phyloP scores from a whole-genome alignment of 2,888 invertebrate genomes.

The Tiphia femorata region DNA sequence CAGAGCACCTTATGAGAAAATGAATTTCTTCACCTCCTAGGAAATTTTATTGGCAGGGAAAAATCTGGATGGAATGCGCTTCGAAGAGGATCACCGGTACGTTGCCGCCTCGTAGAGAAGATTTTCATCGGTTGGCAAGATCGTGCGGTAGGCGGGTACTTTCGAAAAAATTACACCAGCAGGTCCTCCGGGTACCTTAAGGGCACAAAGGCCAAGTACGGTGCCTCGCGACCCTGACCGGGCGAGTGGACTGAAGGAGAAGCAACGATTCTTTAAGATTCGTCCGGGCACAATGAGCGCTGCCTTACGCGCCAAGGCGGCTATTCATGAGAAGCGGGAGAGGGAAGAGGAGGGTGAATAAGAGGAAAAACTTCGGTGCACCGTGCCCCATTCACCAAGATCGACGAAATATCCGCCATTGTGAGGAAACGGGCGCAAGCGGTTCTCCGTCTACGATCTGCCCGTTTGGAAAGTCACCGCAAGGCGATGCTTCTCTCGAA shows the following conservation, averaged over 20 bases:
- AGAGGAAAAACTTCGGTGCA: conserved; percentile 48
- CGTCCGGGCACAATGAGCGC: conserved; percentile 43
- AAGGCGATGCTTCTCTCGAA: not conserved
- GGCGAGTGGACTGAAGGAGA: conserved; percentile 49
- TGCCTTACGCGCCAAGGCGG: conserved; percentile 42
- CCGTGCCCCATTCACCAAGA: conserved; percentile 56
- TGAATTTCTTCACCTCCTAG: no score
- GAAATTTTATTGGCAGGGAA: no score
- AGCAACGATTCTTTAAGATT: conserved; percentile 64
- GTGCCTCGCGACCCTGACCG: conserved; percentile 43
- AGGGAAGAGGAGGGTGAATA: conserved; percentile 39
- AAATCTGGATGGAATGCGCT: no score
- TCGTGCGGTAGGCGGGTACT: conserved; percentile 24
- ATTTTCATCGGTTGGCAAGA: not conserved
- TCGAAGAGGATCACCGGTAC: no score
- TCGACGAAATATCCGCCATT: conserved; percentile 52
- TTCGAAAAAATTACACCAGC: conserved; percentile 56
- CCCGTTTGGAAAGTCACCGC: not conserved
- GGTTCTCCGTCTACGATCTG: conserved; percentile 20
- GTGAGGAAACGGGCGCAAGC: conserved; percentile 11
- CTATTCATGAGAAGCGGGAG: conserved; percentile 46
- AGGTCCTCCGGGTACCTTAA: conserved; percentile 40
- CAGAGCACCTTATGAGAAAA: no score
- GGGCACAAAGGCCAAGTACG: conserved; percentile 43
- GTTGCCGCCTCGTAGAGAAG: no score